Conservation (phyloP, 2,888 invertebrate species). For the Lasius fuliginosus region DNA sequence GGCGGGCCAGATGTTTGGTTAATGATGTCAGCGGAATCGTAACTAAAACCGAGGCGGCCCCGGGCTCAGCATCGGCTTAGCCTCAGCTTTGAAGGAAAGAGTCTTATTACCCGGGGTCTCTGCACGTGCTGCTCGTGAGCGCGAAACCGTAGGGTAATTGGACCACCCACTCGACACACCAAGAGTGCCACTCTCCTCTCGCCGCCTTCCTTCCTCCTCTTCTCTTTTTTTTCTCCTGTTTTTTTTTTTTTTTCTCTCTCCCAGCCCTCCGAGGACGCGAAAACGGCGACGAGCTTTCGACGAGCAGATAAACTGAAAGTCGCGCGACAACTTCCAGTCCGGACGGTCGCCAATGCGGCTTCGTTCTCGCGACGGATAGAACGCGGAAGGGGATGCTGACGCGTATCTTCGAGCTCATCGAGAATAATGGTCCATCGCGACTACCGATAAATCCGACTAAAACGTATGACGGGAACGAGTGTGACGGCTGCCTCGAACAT, state of each 20-base stretch:
- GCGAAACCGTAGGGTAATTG: conserved; percentile 85
- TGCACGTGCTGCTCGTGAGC: conserved; percentile 83
- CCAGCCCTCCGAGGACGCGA: conserved; percentile 69
- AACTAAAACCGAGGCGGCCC: conserved; percentile 82
- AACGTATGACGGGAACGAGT: background rate
- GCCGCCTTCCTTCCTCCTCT: conserved; percentile 47
- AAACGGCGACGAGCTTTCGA: conserved; percentile 48
- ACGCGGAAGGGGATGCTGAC: conserved; percentile 24
- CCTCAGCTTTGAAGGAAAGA: conserved; percentile 79
- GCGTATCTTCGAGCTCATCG: conserved; percentile 21
- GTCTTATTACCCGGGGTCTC: conserved; percentile 84
- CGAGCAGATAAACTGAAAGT: conserved; percentile 52
- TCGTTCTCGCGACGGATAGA: background rate
- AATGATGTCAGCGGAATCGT: conserved; percentile 86
- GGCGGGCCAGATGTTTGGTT: conserved; percentile 85
- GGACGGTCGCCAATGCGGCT: background rate
- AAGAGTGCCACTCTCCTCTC: conserved; percentile 58
- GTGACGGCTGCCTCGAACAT: background rate
- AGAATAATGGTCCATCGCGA: conserved; percentile 10
- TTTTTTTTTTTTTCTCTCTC: conserved; percentile 51
- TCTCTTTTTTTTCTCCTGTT: conserved; percentile 26
- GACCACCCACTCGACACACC: conserved; percentile 84
- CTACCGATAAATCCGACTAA: conserved; percentile 12
- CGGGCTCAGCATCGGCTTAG: conserved; percentile 76
- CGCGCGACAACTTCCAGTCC: conserved; percentile 48